phyloP scores from a whole-genome alignment of 2,113 vertebrate genomes.

The Prochilodus magdalenae region DNA sequence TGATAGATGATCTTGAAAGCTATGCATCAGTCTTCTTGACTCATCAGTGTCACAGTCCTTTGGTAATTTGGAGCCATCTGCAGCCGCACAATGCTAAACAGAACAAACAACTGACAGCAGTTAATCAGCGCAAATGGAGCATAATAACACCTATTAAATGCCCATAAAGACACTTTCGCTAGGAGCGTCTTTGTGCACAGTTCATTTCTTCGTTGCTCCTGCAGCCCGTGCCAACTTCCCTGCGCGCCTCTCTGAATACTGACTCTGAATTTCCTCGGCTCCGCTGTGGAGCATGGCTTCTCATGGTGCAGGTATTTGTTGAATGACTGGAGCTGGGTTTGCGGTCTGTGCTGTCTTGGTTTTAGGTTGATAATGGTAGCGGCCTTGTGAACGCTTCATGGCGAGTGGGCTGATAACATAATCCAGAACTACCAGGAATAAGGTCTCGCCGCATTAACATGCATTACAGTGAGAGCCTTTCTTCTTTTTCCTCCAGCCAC shows the following conservation, averaged over 20 bases:
- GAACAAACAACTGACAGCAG: constrained; percentile 22
- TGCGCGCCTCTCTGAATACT: background rate
- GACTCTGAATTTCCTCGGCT: constrained; percentile 16
- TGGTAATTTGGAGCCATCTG: constrained; percentile 39
- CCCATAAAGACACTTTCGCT: constrained; percentile 49
- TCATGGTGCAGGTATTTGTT: too few relatives aligned
- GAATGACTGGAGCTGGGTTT: too few relatives aligned
- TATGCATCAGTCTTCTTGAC: constrained; percentile 14
- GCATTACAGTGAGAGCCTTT: too few relatives aligned
- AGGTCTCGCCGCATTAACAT: too few relatives aligned
- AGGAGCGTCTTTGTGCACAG: constrained; percentile 44
- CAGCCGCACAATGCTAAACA: constrained; percentile 35
- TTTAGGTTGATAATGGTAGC: too few relatives aligned
- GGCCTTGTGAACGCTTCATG: too few relatives aligned
- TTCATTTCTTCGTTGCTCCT: constrained; percentile 40
- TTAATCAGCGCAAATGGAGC: constrained; percentile 57
- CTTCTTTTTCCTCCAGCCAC: too few relatives aligned
- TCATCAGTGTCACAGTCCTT: constrained; percentile 31
- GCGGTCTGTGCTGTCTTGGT: too few relatives aligned
- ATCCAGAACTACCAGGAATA: too few relatives aligned
- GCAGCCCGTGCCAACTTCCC: constrained; percentile 41
- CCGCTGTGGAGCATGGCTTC: too few relatives aligned
- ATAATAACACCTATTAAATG: constrained; percentile 57
- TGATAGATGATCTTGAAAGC: constrained; percentile 6
- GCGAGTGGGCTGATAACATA: too few relatives aligned